Conservation (phyloP, 1,140 invertebrate genomes). For the Babylonia areolata region DNA sequence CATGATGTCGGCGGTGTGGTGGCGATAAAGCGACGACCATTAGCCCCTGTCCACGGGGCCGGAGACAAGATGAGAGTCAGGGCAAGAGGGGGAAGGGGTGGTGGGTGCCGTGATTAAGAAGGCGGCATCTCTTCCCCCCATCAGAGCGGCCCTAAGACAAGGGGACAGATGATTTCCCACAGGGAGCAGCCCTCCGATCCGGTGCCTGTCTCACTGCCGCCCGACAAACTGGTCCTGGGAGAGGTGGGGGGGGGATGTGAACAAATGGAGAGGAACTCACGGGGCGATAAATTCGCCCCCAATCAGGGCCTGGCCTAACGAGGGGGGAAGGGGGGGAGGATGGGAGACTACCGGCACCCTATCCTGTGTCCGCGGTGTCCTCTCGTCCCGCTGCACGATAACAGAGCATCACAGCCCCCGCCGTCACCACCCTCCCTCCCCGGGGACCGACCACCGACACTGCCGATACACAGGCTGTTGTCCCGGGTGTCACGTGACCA, state of each 20-base stretch:
- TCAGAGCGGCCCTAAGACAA: background rate
- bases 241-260: background rate
- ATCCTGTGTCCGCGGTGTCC: background rate
- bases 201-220: background rate
- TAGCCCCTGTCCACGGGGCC: background rate
- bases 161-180: constrained; percentile 32
- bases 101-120: constrained; percentile 13
- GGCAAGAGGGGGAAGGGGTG: background rate
- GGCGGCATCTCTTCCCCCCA: background rate
- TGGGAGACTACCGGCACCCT: background rate
- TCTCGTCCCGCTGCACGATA: background rate
- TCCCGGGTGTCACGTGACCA: no score
- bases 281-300: constrained; percentile 11
- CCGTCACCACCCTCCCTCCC: background rate
- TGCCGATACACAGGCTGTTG: no score
- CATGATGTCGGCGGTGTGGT: no score
- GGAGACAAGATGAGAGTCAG: background rate
- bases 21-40: constrained; percentile 14
- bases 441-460: background rate
- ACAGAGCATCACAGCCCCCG: constrained; percentile 5
- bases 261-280: background rate
- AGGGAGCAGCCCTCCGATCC: background rate
- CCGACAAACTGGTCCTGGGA: constrained; percentile 32
- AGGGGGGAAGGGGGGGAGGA: no score
- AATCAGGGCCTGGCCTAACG: constrained; percentile 23